Conservation (phyloP, 1,140 invertebrate genomes). For the Steinernema feltiae region DNA sequence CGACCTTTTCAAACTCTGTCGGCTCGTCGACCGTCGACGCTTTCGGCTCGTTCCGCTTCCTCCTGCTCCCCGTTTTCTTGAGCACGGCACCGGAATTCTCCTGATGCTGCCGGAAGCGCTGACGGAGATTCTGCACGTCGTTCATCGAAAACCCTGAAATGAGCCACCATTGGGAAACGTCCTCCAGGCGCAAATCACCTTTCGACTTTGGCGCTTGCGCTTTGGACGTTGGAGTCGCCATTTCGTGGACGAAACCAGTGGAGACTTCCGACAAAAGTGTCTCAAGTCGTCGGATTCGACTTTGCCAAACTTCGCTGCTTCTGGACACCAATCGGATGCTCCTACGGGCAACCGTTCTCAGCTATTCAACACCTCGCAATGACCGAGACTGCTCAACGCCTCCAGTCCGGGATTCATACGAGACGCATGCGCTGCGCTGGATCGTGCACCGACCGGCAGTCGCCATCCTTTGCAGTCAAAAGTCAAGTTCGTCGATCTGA, state of each 20-base stretch:
- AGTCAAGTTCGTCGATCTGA: too few species aligned
- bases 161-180: not conserved
- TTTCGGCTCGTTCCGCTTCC: not conserved
- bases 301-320: not conserved
- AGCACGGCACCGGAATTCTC: not conserved
- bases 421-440: too few species aligned
- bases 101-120: not conserved
- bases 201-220: not conserved
- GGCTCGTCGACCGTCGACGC: not conserved
- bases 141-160: not conserved
- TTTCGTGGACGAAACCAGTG: not conserved
- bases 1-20: not conserved
- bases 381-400: too few species aligned
- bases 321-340: too few species aligned
- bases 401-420: too few species aligned
- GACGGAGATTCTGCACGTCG: not conserved
- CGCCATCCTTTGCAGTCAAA: too few species aligned
- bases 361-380: too few species aligned
- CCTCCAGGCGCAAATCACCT: not conserved
- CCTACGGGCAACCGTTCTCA: too few species aligned
- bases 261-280: not conserved
- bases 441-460: too few species aligned
- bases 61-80: not conserved
- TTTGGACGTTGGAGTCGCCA: not conserved
- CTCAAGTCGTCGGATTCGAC: not conserved